Evolutionary conservation across 1,140 invertebrate genomes (phyloP), one percentile per base, ranked within the genome.

Genomic region (Drosophila repleta): DNA sequence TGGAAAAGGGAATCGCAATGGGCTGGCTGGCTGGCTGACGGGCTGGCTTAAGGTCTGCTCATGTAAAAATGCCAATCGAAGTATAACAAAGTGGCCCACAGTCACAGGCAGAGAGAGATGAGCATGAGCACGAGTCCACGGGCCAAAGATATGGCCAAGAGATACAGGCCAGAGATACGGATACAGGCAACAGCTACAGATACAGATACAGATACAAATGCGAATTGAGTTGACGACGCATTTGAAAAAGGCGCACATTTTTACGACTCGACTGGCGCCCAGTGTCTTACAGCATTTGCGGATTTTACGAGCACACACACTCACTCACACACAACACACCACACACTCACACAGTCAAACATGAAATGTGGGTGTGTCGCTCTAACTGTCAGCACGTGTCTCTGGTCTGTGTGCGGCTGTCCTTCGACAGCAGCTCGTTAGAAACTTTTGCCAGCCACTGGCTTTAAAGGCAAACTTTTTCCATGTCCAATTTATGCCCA

Each of bases 241-340:
- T 66, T 56, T 56, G 41, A 56, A 64, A 64, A 49, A 39, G 69
- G 65, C 60, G 51, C 55, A 73, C 77, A 79, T 57, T 79, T 79
- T 79, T 79, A 79, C 60, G 77, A 75, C 71, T 65, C 57, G 65
- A 71, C 77, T 79, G 77, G 77, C 77, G 77, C 77, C 77, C 65
- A 79, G 65, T 70, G 60, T 79, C 77, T 79, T 79, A 20, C 39
- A 65, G 43, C 76, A 73, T 68, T 48, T 70, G 65, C 65, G 64
- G 43, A 69, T 66, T 78, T 79, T 79, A 79, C 77, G 77, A 79
- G 76, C 43, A 32, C 41, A 55, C 43, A 51, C 15, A 15, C 26
- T n/a, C n/a, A n/a, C n/a, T n/a, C n/a, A n/a, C n/a, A n/a, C n/a
- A n/a, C n/a, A n/a, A 49, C 41, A 45, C 41, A 11, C 17, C 51